Evolutionary conservation across 2,888 invertebrate species (phyloP).

Genomic region (Stenichneumon culpator): DNA sequence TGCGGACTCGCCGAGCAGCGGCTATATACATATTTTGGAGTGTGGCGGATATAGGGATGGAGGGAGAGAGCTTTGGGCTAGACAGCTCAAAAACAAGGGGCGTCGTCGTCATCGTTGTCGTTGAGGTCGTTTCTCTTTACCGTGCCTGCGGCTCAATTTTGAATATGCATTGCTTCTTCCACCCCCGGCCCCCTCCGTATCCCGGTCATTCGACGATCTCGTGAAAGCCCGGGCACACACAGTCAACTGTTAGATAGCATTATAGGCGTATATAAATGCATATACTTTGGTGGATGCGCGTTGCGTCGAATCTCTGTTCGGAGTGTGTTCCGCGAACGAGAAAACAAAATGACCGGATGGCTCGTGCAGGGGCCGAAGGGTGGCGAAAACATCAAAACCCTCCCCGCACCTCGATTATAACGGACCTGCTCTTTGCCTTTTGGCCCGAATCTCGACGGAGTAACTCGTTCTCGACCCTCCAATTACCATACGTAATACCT

Average conservation of each 20-base stretch:
- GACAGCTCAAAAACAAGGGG: constrained; percentile 74
- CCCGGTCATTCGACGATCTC: neutral
- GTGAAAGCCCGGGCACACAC: constrained; percentile 11
- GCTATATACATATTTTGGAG: constrained; percentile 57
- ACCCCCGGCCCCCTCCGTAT: constrained; percentile 69
- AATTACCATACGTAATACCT: constrained; percentile 70
- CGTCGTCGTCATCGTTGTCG: constrained; percentile 61
- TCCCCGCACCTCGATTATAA: constrained; percentile 37
- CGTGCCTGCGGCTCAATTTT: constrained; percentile 83
- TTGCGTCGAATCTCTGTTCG: neutral
- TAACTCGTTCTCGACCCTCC: constrained; percentile 40
- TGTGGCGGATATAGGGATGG: constrained; percentile 41
- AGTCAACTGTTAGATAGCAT: constrained; percentile 5
- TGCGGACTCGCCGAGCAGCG: constrained; percentile 77
- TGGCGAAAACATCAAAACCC: constrained; percentile 16
- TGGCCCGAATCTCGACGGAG: constrained; percentile 34
- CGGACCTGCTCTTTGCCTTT: constrained; percentile 49
- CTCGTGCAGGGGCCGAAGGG: constrained; percentile 35
- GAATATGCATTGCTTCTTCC: constrained; percentile 84
- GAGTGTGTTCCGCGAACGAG: constrained; percentile 11
- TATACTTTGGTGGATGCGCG: neutral
- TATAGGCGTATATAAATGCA: constrained; percentile 3
- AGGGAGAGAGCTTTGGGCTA: constrained; percentile 46
- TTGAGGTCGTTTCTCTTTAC: constrained; percentile 63
- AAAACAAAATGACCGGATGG: constrained; percentile 61